These are phyloP conservation scores for Meghimatium bilineatum DNA, from an alignment of 2,888 invertebrate species.

Conservation along the genomic window DNA sequence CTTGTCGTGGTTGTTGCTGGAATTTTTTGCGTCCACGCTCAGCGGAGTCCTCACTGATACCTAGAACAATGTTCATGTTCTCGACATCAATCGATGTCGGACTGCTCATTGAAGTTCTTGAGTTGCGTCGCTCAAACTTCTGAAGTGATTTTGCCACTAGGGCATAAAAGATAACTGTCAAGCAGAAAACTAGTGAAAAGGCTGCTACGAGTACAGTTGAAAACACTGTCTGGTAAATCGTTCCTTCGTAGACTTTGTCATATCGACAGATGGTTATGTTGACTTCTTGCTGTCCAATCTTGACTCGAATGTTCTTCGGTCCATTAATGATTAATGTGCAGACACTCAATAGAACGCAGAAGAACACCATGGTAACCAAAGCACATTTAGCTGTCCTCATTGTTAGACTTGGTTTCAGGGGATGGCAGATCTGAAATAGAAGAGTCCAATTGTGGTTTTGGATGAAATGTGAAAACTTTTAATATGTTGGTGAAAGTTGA, in stretches of 20 bases:
- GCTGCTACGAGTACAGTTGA: constrained; percentile 28
- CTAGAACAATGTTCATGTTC: background rate
- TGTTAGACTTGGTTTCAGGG: constrained; percentile 36
- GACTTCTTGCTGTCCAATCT: constrained; percentile 14
- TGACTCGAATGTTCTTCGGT: constrained; percentile 23
- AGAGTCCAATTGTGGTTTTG: too few relatives aligned
- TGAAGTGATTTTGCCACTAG: constrained; percentile 38
- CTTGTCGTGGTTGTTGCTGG: background rate
- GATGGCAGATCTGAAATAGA: constrained; percentile 42
- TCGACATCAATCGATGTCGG: background rate
- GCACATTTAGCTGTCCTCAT: constrained; percentile 31
- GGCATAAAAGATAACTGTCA: constrained; percentile 40
- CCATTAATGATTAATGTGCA: constrained; percentile 49
- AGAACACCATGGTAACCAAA: constrained; percentile 5
- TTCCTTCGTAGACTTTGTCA: constrained; percentile 36
- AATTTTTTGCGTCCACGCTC: constrained; percentile 20
- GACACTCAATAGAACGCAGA: constrained; percentile 31
- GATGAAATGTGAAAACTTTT: too few relatives aligned
- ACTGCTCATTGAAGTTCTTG: background rate
- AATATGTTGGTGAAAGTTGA: too few relatives aligned
- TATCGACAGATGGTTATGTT: constrained; percentile 46
- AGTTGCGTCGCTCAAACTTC: constrained; percentile 36
- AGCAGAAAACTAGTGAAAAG: constrained; percentile 32
- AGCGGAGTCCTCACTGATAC: background rate
- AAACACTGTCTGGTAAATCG: constrained; percentile 27